Base-by-base conservation (phyloP, 2,797 vertebrate species). In the Lacerta agilis region DNA sequence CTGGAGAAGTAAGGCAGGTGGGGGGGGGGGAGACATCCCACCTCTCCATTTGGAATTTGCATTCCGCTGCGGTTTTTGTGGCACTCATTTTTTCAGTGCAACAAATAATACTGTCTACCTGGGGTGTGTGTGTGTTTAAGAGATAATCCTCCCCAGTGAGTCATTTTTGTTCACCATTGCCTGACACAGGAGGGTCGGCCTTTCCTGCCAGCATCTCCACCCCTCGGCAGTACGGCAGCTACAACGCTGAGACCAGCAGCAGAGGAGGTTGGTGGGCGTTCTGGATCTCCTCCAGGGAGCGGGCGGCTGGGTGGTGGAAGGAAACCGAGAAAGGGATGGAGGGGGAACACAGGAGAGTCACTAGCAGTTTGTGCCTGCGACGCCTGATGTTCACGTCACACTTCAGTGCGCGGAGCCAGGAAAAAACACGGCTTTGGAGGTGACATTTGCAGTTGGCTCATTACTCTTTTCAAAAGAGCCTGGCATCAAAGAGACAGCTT, bases 381-480 rank as follows among this genome's bases (percentile, higher is more conserved):
- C 92, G 96, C 94, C 94, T 95, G 96, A 95, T 95, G 95, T 94
- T 96, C 95, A 87, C 95, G 96, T 95, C 96, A 96, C 95, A 96
- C 96, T 96, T 94, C 95, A 94, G 93, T 90, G 95, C 95, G 93
- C 92, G 94, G 95, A 95, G 95, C 95, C 95, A 94, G 15, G 91
- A 96, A 95, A 55, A 85, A 95, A 95, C 79, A 79, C 93, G 88
- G 93, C 94, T 96, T 95, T n/a, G 90, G 95, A 95, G 94, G 95
- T 96, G 96, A 97, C 96, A 96, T 95, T 94, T 94, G 95, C 89
- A 94, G 95, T 90, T 95, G 96, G 95, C 95, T 97, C 97, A 96
- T 97, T 96, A 97, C 95, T 97, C 96, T 97, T 96, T 96, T 94
- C 96, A 96, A 97, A 97, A 95, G 96, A 96, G 94, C 93, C 95